Evolutionary conservation across 2,888 invertebrate genomes (phyloP), one percentile per base, ranked within the genome.

Genomic region (Rotaria magnacalcarata): DNA sequence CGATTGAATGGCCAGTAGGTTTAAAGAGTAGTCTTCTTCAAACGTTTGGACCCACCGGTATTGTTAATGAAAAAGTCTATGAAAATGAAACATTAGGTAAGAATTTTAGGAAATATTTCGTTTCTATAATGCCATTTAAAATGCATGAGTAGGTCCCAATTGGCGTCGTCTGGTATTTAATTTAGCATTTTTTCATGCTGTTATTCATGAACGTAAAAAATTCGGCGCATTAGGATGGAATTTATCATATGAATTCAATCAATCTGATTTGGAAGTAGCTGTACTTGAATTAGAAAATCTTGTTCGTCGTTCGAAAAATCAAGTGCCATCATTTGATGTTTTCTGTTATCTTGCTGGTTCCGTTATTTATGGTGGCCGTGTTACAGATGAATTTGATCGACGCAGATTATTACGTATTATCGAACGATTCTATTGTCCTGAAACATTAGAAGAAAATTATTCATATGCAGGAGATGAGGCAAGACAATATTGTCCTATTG

Each of bases 141-240:
- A 41, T 56, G 10, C n/a, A 52, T 52, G n/a, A 21, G 10, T 52
- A 84, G 89, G 88, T 24, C 87, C 88, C 2, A 89, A 88, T 41
- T 90, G 90, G 90, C 89, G 88, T 84, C 89, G 89, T 60, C 89
- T 91, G 24, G 88, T 91, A 84, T 90, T 90, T 88, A 90, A 90
- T 52, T 89, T 91, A 14, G 90, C 91, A 87, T 88, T 91, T 75
- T 91, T 91, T 87, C 90, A 91, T 88, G 90, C 90, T 86, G 89
- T 91, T 58, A 89, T 91, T 27, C 90, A 90, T 87, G 91, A 91
- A 87, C 88, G 91, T 84, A 91, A 90, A 88, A 91, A 91, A 85
- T 91, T 90, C 88, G 90, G 90, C 27, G 88, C 90, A 3, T 89
- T 91, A 0, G 91, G 91, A 50, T 91, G 90, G 90, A 91, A 91